Base-by-base conservation (phyloP, 2,888 invertebrate species). In the Troilus luridus region DNA sequence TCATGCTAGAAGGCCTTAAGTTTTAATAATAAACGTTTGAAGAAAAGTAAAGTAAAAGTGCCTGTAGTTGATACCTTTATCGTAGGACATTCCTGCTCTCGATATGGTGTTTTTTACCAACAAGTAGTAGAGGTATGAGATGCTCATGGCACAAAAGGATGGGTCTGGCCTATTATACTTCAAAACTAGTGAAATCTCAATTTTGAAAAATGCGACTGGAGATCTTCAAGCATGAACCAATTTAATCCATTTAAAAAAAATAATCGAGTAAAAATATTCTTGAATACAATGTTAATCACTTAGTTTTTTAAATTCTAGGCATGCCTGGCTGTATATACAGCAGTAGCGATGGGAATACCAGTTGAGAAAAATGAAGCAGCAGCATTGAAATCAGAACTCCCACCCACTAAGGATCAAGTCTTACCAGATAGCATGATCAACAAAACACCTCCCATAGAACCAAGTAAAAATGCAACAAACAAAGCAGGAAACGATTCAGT, bases 311-410 rank as follows among this genome's bases (percentile, higher is more conserved):
- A 19, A n/a, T 59, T 88, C 19, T 62, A 88, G 88, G 88, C 60
- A 88, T 88, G 88, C 27, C 58, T 88, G 14, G 88, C 88, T 21
- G 88, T 88, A 41, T 88, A 88, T 24, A 60, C 88, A 27, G 59
- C 88, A 59, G 24, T 88, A 41, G 88, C 88, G 58, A 88, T 88
- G 88, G 88, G 88, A 88, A 58, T 62, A 88, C 62, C 62, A 58
- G 60, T 60, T 59, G 62, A 88, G 88, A 88, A 62, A 59, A 88
- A 58, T 58, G 27, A 59, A 60, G 19, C 88, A 62, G 88, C 27
- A 11, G 10, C 62, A 41, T 54, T 58, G 11, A 88, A 59, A 60
- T 88, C 88, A 17, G 62, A 88, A 27, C 59, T 58, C 88, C 27
- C 58, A 21, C 41, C 72, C 8, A 77, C 17, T 77, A 77, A 77